phyloP scores from a whole-genome alignment of 1,140 invertebrate genomes.

The Harpegnathos saltator region DNA sequence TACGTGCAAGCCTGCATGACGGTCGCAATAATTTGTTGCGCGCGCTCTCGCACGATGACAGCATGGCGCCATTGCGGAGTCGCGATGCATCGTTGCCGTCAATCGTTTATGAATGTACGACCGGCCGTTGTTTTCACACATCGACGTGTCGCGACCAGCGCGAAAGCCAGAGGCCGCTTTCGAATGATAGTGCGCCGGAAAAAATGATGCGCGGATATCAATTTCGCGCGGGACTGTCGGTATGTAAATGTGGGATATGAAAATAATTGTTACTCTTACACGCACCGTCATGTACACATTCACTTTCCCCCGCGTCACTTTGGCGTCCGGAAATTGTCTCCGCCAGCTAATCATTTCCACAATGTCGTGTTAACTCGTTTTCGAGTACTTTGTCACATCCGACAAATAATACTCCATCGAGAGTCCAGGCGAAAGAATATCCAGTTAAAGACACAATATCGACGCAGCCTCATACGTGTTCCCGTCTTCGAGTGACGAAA shows the following conservation, averaged over 20 bases:
- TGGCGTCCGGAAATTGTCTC: neutral
- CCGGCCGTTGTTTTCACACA: slow-evolving; percentile 13
- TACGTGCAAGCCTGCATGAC: slow-evolving; percentile 33
- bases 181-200: slow-evolving; percentile 14
- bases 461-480: neutral
- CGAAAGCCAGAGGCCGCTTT: neutral
- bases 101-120: slow-evolving; percentile 38
- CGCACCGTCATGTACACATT: neutral
- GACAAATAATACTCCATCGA: slow-evolving; percentile 57
- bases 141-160: neutral
- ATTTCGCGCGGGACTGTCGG: neutral
- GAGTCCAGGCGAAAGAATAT: neutral
- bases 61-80: slow-evolving; percentile 36
- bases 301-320: slow-evolving; percentile 24
- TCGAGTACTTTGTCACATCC: slow-evolving; percentile 30
- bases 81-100: slow-evolving; percentile 38
- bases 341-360: slow-evolving; percentile 27
- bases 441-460: slow-evolving; percentile 35
- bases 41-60: slow-evolving; percentile 27
- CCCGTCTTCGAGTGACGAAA: too few species aligned
- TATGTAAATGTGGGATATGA: neutral
- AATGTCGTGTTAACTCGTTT: slow-evolving; percentile 56
- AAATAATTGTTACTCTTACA: neutral
- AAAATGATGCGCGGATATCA: slow-evolving; percentile 14
- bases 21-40: slow-evolving; percentile 59